Evolutionary conservation across 2,113 vertebrate genomes (phyloP), one percentile per base, ranked within the genome.

Genomic region (Ptychochromis oligacanthus): DNA sequence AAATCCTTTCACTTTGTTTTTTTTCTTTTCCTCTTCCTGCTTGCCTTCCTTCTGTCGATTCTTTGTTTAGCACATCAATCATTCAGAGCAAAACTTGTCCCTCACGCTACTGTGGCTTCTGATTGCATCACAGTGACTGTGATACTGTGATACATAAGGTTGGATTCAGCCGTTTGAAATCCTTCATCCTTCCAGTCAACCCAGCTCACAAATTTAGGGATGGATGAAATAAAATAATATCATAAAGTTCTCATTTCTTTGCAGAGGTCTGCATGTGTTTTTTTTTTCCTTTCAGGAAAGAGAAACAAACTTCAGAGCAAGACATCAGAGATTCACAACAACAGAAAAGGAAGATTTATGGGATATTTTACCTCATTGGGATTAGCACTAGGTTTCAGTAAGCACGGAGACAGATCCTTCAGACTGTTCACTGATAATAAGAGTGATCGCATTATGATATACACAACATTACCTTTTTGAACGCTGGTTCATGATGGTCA

Each of bases 41-140:
- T 67, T 72, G 67, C 72, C 46, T 60, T 4, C 14, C 59, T 34
- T 24, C 22, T 24, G 17, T 43, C 17, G 12, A 1, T 20, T 67
- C 77, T 58, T 62, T 67, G 54, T 83, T 75, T 67, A 36, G 52
- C 55, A 31, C 62, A 77, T 90, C 87, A 61, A 59, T 89, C 85
- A 82, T 54, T 83, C 82, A n/a, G 28, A 70, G 58, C 22, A 22
- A 11, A 20, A 9, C 82, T 75, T 22, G 75, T 64, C 88, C 81
- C 84, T 82, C 77, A 54, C 31, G 22, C 36, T 17, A 22, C 43
- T 1, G 59, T 4, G 43, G 61, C 65, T 58, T 77, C 58, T 85
- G 87, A 89, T 81, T 20, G 24, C 78, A 83, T 91, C 74, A 60
- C 22, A 24, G 85, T 5, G 13, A n/a, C n/a, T n/a, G n/a, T n/a